Evolutionary conservation across 2,888 invertebrate species (phyloP).

Genomic region (Erebia epiphron): DNA sequence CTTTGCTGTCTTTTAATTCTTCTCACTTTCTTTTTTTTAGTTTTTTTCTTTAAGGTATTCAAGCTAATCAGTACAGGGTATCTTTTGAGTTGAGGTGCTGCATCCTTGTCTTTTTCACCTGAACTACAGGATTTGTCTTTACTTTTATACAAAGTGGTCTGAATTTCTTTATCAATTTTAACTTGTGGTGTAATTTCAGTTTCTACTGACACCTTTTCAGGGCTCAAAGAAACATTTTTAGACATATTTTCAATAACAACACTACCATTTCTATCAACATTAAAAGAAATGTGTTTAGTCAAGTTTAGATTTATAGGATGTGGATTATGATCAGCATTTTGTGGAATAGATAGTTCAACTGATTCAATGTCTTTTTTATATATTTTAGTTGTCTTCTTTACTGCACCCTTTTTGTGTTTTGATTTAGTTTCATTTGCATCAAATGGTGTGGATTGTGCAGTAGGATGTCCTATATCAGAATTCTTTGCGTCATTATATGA

Average conservation of each 20-base stretch:
- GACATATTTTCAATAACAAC: slow-evolving; percentile 59
- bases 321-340: slow-evolving; percentile 50
- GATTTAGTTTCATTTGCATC: slow-evolving; percentile 59
- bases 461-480: slow-evolving; percentile 67
- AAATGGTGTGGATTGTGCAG: slow-evolving; percentile 80
- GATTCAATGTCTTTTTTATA: slow-evolving; percentile 68
- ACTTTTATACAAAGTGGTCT: slow-evolving; percentile 59
- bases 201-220: slow-evolving; percentile 55
- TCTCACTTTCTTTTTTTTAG: slow-evolving; percentile 56
- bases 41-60: slow-evolving; percentile 62
- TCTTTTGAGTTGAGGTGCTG: slow-evolving; percentile 44
- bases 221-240: slow-evolving; percentile 56
- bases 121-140: slow-evolving; percentile 45
- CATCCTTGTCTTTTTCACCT: slow-evolving; percentile 32
- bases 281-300: slow-evolving; percentile 76
- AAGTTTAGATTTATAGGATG: slow-evolving; percentile 72
- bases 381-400: slow-evolving; percentile 66
- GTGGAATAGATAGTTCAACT: slow-evolving; percentile 67
- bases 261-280: slow-evolving; percentile 70
- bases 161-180: slow-evolving; percentile 68
- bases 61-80: slow-evolving; percentile 66
- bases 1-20: slow-evolving; percentile 50
- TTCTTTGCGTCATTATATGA: slow-evolving; percentile 67
- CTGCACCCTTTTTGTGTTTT: slow-evolving; percentile 58
- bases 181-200: slow-evolving; percentile 46